A percentile compares a stretch with the other conserved stretches of the same genome.
phyloP scores from a whole-genome alignment of 1,140 invertebrate species.

The Cotesia vestalis region DNA sequence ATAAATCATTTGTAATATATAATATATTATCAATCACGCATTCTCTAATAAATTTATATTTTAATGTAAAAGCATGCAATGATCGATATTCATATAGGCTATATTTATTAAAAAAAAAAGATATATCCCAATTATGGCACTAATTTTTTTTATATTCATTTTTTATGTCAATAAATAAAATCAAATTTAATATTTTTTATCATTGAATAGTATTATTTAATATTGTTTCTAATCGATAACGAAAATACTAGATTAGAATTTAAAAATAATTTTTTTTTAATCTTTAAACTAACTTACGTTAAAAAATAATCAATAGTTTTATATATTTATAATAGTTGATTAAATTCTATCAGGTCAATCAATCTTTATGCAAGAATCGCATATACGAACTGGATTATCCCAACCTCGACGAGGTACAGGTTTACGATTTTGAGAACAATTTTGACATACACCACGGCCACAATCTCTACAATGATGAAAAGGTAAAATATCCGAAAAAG shows the following conservation, averaged over 20 bases:
- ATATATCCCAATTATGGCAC: conserved; percentile 39
- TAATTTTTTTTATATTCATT: conserved; percentile 1
- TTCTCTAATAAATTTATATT: conserved; percentile 10
- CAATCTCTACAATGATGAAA: conserved; percentile 84
- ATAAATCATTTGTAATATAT: not conserved
- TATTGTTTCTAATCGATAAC: too few species aligned
- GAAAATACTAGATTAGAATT: too few species aligned
- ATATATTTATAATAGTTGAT: too few species aligned
- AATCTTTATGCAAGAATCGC: conserved; percentile 70
- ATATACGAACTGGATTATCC: conserved; percentile 76
- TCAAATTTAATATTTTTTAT: not conserved
- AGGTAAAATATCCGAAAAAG: conserved; percentile 52
- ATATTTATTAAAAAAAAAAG: conserved; percentile 34
- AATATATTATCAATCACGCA: conserved; percentile 3
- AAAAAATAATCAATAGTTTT: too few species aligned
- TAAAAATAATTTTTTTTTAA: too few species aligned
- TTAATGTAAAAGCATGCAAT: not conserved
- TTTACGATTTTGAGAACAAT: conserved; percentile 71
- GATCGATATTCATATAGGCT: not conserved
- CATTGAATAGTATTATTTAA: not conserved
- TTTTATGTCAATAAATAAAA: not conserved
- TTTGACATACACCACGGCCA: conserved; percentile 75
- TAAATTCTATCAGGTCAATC: conserved; percentile 43
- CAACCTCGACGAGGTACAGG: conserved; percentile 76
- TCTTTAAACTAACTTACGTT: too few species aligned